These are phyloP conservation scores for Heliconius congener DNA, from an alignment of 1,140 invertebrate genomes.

Conservation along the genomic window DNA sequence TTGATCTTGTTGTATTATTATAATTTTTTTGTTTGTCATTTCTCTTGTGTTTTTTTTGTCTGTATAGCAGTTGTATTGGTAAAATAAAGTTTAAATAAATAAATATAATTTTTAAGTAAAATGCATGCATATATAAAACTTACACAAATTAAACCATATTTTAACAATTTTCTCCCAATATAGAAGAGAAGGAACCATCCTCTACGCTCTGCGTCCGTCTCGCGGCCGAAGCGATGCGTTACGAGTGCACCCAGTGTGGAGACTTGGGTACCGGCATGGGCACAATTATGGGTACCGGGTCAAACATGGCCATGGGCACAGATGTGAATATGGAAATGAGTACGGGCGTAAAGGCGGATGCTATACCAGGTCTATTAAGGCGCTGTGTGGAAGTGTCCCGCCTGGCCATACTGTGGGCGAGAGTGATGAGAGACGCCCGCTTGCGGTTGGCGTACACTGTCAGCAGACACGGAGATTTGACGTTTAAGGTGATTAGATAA, in stretches of 20 bases:
- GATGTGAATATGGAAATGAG: not conserved
- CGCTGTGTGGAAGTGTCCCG: slow-evolving; percentile 48
- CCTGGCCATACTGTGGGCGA: slow-evolving; percentile 54
- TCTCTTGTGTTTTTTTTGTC: too few species aligned
- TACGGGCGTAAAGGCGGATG: not conserved
- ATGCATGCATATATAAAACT: too few species aligned
- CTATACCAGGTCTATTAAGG: slow-evolving; percentile 38
- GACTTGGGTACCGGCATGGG: slow-evolving; percentile 32
- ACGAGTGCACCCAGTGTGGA: slow-evolving; percentile 29
- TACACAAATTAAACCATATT: too few species aligned
- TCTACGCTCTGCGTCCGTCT: slow-evolving; percentile 48
- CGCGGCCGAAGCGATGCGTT: slow-evolving; percentile 49
- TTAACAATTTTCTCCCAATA: not conserved
- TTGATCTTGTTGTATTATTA: too few species aligned
- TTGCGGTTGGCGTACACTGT: slow-evolving; percentile 50
- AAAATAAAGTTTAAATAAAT: too few species aligned
- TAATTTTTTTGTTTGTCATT: too few species aligned
- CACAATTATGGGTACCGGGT: too few species aligned
- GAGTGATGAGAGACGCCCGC: slow-evolving; percentile 56
- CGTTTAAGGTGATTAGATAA: slow-evolving; percentile 43
- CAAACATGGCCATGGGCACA: not conserved
- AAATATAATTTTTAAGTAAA: too few species aligned
- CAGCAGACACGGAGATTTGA: slow-evolving; percentile 36
- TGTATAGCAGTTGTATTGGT: too few species aligned
- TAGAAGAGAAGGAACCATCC: slow-evolving; percentile 51